Conservation (phyloP, 2,888 invertebrate species). For the Agonopterix heracliana region DNA sequence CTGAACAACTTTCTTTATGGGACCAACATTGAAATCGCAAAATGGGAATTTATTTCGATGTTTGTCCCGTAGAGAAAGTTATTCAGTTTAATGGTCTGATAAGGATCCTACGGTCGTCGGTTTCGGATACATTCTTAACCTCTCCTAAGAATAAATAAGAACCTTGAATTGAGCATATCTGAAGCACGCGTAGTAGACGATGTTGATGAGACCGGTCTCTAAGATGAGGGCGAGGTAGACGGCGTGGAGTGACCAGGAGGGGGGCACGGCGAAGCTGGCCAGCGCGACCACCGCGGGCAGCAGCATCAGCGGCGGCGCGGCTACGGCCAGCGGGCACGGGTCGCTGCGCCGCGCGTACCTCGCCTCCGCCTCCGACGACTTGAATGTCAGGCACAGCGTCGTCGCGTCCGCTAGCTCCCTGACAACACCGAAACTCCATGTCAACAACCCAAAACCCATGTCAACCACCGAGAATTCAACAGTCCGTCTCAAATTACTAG, state of each 20-base stretch:
- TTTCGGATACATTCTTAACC: not conserved
- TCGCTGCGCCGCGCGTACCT: constrained; percentile 48
- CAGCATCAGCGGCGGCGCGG: constrained; percentile 59
- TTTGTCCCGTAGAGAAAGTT: too few species aligned
- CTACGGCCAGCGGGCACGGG: constrained; percentile 50
- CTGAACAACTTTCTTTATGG: too few species aligned
- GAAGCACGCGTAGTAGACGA: constrained; percentile 49
- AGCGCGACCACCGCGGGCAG: constrained; percentile 58
- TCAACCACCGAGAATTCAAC: not conserved
- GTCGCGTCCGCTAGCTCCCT: constrained; percentile 66
- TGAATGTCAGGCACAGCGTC: constrained; percentile 59
- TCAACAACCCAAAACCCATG: not conserved
- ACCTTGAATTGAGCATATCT: constrained; percentile 57
- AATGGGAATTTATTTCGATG: too few species aligned
- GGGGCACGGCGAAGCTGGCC: constrained; percentile 51
- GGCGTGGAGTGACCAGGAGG: constrained; percentile 46
- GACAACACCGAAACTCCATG: constrained; percentile 14
- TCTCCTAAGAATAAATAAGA: not conserved
- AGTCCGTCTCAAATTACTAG: not conserved
- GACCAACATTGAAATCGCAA: too few species aligned
- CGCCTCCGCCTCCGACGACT: constrained; percentile 44
- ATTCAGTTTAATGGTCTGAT: too few species aligned
- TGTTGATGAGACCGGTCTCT: constrained; percentile 51
- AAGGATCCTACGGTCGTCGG: too few species aligned
- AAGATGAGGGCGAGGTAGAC: constrained; percentile 52